Conservation (phyloP, 2,888 invertebrate species). For the Sesia bembeciformis region DNA sequence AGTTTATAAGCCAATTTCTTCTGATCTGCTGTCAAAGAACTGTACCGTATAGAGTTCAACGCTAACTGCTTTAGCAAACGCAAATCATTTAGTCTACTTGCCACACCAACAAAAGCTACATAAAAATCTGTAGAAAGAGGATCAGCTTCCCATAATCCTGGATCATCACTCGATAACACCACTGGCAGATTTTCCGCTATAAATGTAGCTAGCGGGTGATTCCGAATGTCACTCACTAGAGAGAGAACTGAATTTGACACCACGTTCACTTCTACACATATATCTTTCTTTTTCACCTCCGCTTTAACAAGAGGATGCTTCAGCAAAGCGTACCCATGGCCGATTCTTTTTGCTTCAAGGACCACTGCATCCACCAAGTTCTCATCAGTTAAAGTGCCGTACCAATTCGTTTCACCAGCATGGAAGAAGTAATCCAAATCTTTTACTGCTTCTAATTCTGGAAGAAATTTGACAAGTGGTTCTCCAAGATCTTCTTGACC, state of each 20-base stretch:
- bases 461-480: constrained; percentile 67
- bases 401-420: constrained; percentile 81
- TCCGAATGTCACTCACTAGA: constrained; percentile 76
- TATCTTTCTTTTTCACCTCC: constrained; percentile 55
- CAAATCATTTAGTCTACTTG: constrained; percentile 75
- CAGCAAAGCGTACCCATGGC: constrained; percentile 78
- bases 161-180: constrained; percentile 80
- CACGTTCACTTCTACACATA: constrained; percentile 79
- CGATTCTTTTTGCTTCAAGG: constrained; percentile 77
- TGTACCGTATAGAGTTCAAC: constrained; percentile 77
- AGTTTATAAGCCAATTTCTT: constrained; percentile 1
- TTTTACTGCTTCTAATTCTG: constrained; percentile 49
- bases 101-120: constrained; percentile 78
- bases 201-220: constrained; percentile 76
- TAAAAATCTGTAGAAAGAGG: constrained; percentile 82
- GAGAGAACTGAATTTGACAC: constrained; percentile 81
- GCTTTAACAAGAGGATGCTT: constrained; percentile 77
- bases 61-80: constrained; percentile 78
- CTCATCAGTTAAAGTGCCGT: constrained; percentile 69
- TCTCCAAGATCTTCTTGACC: constrained; percentile 79
- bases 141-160: constrained; percentile 77
- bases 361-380: constrained; percentile 80
- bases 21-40: constrained; percentile 45
- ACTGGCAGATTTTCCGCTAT: constrained; percentile 77
- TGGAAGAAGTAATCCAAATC: constrained; percentile 77